phyloP scores from a whole-genome alignment of 1,140 invertebrate species.

The Magallana gigas region DNA sequence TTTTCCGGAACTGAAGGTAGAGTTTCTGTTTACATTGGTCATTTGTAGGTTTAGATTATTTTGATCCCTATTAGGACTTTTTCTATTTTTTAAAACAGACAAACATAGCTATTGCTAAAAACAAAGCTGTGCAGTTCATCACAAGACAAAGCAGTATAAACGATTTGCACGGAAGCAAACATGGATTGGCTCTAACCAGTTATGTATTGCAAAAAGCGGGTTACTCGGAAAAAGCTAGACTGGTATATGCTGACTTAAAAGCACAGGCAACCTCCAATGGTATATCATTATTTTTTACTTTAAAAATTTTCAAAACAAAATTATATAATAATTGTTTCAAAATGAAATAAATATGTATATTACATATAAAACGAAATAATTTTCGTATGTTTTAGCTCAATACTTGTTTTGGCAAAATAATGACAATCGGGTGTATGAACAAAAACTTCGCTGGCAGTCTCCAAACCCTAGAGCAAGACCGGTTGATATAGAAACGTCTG shows the following conservation, averaged over 20 bases:
- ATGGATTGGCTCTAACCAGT: conserved; percentile 9
- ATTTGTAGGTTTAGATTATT: too few species aligned
- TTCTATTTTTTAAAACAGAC: background rate
- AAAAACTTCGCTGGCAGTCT: background rate
- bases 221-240: background rate
- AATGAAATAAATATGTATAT: too few species aligned
- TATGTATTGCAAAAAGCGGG: conserved; percentile 37
- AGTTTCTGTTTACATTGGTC: background rate
- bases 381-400: background rate
- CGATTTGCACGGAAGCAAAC: background rate
- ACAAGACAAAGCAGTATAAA: background rate
- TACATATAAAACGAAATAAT: too few species aligned
- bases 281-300: background rate
- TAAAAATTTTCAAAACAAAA: background rate
- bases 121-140: background rate
- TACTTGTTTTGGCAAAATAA: background rate
- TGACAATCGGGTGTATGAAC: background rate
- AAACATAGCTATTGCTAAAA: background rate
- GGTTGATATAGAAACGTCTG: conserved; percentile 89
- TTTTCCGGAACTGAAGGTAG: background rate
- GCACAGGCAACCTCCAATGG: background rate
- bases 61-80: background rate
- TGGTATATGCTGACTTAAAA: background rate
- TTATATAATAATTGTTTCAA: too few species aligned
- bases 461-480: conserved; percentile 45